phyloP scores from a whole-genome alignment of 2,113 vertebrate species.

The Isichthys henryi region DNA sequence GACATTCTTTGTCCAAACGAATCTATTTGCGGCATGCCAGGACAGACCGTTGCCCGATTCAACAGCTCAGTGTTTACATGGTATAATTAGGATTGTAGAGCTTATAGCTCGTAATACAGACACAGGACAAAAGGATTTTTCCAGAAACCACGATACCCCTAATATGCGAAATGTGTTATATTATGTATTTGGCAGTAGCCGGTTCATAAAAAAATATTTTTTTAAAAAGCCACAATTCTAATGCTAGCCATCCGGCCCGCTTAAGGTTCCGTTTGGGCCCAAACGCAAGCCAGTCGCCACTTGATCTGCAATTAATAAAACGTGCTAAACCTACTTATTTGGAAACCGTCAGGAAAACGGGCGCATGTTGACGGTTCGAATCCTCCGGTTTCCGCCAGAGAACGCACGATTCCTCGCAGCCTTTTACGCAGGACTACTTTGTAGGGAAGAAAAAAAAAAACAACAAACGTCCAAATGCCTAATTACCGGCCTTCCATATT shows the following conservation, averaged over 20 bases:
- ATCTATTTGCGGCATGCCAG: constrained; percentile 21
- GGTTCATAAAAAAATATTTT: neutral
- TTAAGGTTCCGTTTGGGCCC: neutral
- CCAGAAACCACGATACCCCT: constrained; percentile 40
- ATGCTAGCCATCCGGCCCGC: neutral
- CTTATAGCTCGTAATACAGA: constrained; percentile 49
- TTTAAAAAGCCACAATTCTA: neutral
- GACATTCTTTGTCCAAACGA: constrained; percentile 18
- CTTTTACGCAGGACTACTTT: neutral
- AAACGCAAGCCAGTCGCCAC: neutral
- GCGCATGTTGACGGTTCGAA: neutral
- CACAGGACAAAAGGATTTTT: constrained; percentile 48
- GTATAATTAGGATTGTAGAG: constrained; percentile 50
- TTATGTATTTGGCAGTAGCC: neutral
- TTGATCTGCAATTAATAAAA: neutral
- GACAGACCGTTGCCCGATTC: constrained; percentile 33
- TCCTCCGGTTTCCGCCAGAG: neutral
- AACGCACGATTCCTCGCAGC: neutral
- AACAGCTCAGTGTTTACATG: constrained; percentile 51
- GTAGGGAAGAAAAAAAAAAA: neutral
- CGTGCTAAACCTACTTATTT: constrained; percentile 6
- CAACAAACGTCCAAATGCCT: neutral
- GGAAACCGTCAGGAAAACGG: neutral
- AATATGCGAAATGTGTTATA: constrained; percentile 25
- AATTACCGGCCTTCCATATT: constrained; percentile 6